A percentile compares a stretch with the other conserved stretches of the same genome.
Evolutionary conservation across 2,888 invertebrate species (phyloP).

Genomic region (Epinotia bilunana): DNA sequence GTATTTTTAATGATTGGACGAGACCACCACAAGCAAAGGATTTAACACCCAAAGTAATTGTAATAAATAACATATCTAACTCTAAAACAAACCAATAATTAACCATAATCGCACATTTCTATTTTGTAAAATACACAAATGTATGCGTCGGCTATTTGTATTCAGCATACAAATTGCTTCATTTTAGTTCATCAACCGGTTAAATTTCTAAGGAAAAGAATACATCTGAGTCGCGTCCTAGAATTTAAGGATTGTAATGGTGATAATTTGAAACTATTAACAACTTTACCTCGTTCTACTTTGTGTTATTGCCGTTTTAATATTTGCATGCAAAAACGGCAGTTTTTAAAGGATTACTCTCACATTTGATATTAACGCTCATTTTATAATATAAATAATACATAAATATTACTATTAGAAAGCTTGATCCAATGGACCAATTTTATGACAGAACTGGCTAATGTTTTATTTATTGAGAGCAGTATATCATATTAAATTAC

Average conservation of each 20-base stretch:
- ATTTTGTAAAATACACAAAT: neutral
- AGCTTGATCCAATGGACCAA: neutral
- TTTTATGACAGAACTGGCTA: too few relatives aligned
- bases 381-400: neutral
- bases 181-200: slow-evolving; percentile 36
- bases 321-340: slow-evolving; percentile 20
- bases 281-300: slow-evolving; percentile 12
- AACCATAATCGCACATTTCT: neutral
- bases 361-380: neutral
- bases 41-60: neutral
- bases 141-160: slow-evolving; percentile 25
- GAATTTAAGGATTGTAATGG: slow-evolving; percentile 26
- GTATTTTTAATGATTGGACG: too few relatives aligned
- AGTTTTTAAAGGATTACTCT: neutral
- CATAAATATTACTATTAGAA: neutral
- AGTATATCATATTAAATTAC: too few relatives aligned
- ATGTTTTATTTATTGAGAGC: too few relatives aligned
- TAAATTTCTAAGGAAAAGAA: slow-evolving; percentile 12
- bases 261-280: slow-evolving; percentile 15
- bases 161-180: slow-evolving; percentile 37
- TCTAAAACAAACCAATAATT: neutral
- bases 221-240: slow-evolving; percentile 24
- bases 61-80: too few relatives aligned
- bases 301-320: slow-evolving; percentile 19
- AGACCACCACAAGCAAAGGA: neutral